Base-by-base conservation (phyloP, 2,113 vertebrate species). In the Calyptomena viridis region DNA sequence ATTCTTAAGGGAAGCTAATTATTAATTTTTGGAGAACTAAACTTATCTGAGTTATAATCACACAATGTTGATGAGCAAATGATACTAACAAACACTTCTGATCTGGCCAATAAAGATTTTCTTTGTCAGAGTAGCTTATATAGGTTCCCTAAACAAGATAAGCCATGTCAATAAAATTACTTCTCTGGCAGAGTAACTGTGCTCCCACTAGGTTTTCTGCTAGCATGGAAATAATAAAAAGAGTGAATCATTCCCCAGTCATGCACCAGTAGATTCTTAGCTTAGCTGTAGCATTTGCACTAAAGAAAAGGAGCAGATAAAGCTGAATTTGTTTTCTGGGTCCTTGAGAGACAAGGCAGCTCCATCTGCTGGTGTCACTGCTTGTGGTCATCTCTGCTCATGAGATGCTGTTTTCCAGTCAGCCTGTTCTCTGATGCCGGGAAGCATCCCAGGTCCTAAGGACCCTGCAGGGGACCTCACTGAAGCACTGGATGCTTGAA, bases 331-430 rank as follows among this genome's bases (percentile, higher is more conserved):
- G 6, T 67, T 71, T 62, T 76, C 79, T 79, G 8, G 0, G n/a
- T 50, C 24, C 28, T 60, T 86, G 44, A 20, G 22, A 60, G 64
- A 53, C 12, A 72, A 44, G 77, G 72, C 92, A 96, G 95, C 93
- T 92, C 95, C 93, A 95, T 95, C 94, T 97, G 88, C 88, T 86
- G 95, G 92, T 84, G 13, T 52, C 60, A 8, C 22, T 52, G 80
- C 22, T 94, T 8, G 0, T 35, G 37, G 40, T 23, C 42, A 5
- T 14, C 35, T 75, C 35, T 52, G 47, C 31, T 67, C 16, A 18
- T 35, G 33, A 71, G 31, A 89, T 73, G 46, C 84, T 21, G 2
- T 28, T 52, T 82, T 55, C 47, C 60, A 56, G 0, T 30, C 9
- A 2, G 9, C 11, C 20, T 39, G 35, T 22, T 71, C 2, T 1